Conservation (phyloP, 2,797 vertebrate genomes). For the Pseudochirops cupreus region DNA sequence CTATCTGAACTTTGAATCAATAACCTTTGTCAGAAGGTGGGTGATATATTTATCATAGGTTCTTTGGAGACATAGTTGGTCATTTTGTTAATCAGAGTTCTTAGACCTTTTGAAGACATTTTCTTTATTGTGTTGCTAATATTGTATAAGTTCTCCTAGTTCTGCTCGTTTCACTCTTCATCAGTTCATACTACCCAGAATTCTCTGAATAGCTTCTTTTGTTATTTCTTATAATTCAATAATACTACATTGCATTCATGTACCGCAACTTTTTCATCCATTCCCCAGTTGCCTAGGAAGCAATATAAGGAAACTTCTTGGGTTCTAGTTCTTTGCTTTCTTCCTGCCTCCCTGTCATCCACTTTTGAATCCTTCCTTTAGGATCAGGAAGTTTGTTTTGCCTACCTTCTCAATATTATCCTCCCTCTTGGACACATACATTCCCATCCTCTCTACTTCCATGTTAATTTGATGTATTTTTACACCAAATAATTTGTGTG, state of each 20-base stretch:
- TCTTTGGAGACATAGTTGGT: neutral
- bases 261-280: neutral
- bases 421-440: neutral
- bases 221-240: neutral
- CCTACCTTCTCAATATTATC: neutral
- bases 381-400: neutral
- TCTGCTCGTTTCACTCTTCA: neutral
- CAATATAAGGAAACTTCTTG: neutral
- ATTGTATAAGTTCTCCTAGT: neutral
- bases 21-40: neutral
- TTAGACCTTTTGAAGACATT: neutral
- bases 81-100: neutral
- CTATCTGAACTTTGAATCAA: neutral
- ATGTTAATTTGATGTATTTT: neutral
- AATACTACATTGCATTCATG: neutral
- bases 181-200: neutral
- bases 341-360: neutral
- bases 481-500: neutral
- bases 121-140: neutral
- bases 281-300: neutral
- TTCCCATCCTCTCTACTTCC: neutral
- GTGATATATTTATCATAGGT: neutral
- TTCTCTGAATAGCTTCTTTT: neutral
- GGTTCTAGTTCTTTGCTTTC: neutral
- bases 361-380: neutral